Percentiles rank a stretch among this genome's conserved stretches.
These are phyloP conservation scores for Eulemur albifrons DNA, from an alignment of 2,797 vertebrate genomes.

Conservation along the genomic window DNA sequence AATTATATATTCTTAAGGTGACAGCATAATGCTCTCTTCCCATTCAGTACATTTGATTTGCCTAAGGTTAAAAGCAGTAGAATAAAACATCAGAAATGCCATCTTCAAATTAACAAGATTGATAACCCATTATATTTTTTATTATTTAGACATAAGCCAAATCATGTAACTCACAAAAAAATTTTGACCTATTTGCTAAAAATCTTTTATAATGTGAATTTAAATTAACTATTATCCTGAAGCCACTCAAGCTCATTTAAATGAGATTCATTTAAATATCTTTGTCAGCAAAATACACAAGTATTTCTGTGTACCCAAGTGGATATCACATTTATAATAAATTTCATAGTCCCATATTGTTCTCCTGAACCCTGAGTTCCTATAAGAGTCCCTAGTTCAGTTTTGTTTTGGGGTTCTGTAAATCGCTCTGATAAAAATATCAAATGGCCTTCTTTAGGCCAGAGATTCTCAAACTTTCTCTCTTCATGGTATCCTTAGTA, in stretches of 20 bases:
- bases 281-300: neutral
- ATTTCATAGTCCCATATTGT: neutral
- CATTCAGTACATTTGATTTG: constrained; percentile 11
- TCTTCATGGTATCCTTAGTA: neutral
- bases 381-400: neutral
- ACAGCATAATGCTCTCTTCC: constrained; percentile 28
- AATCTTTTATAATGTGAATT: constrained; percentile 45
- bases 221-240: neutral
- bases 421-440: constrained; percentile 5
- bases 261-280: constrained; percentile 9
- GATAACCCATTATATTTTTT: neutral
- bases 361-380: neutral
- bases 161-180: neutral
- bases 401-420: neutral
- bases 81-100: neutral
- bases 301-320: neutral
- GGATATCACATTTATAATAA: neutral
- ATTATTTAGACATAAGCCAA: neutral
- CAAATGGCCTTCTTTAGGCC: neutral
- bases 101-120: constrained; percentile 35
- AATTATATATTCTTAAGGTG: constrained; percentile 28
- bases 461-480: neutral
- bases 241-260: constrained; percentile 10
- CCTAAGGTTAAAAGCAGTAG: constrained; percentile 25
- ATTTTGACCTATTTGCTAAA: constrained; percentile 23